Conservation (phyloP, 2,888 invertebrate genomes). For the Leistus spinibarbis region DNA sequence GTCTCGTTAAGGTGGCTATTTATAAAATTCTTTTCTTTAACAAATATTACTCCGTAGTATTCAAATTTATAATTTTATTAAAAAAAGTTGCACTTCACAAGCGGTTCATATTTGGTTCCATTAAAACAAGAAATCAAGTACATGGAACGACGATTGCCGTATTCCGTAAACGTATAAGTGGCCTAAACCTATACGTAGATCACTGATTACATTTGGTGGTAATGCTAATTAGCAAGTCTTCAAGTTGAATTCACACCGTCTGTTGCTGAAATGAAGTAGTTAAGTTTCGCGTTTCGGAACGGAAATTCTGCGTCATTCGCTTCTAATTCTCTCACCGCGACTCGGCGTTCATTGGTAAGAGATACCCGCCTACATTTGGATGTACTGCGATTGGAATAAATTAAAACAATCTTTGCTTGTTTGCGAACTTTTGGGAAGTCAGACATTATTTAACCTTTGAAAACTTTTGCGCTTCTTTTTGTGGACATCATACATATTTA, state of each 20-base stretch:
- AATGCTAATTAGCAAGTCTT: conserved; percentile 1
- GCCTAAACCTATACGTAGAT: background rate
- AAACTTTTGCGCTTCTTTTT: no score
- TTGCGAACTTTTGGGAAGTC: background rate
- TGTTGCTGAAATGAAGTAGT: conserved; percentile 6
- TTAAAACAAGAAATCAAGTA: background rate
- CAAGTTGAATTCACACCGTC: background rate
- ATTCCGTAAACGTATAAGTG: background rate
- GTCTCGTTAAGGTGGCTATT: no score
- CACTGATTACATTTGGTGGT: background rate
- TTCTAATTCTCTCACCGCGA: background rate
- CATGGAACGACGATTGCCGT: background rate
- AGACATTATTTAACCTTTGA: background rate
- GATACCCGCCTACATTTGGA: background rate
- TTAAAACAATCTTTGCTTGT: background rate
- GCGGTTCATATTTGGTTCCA: no score
- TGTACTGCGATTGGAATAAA: background rate
- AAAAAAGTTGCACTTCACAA: no score
- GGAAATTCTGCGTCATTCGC: background rate
- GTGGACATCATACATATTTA: no score
- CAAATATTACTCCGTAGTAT: no score
- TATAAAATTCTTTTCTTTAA: no score
- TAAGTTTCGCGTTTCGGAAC: background rate
- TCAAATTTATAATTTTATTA: no score
- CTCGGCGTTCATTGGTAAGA: background rate